Evolutionary conservation across 2,113 vertebrate species (phyloP), one percentile per base, ranked within the genome.

Genomic region (Menidia beryllina): DNA sequence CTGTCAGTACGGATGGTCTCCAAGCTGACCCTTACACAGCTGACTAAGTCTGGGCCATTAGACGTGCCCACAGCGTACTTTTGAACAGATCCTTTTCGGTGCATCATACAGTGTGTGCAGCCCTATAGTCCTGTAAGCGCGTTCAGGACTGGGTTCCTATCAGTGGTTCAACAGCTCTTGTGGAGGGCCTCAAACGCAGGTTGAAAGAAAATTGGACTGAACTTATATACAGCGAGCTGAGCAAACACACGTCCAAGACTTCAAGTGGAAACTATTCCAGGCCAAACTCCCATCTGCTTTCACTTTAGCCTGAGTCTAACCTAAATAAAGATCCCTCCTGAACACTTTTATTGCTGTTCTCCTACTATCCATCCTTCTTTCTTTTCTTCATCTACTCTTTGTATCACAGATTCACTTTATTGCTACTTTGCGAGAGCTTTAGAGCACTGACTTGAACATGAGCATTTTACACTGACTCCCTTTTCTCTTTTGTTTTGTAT

Each of bases 231-330:
- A 62, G 72, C 54, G 65, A 81, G 84, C 76, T 82, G 81, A 73
- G 74, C 79, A 77, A 91, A 86, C 81, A 79, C 70, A 24, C 83
- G 75, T 81, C 71, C 76, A 88, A 91, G 82, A 89, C 89, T 91
- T 94, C 90, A 89, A 92, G 89, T 92, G 93, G 93, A 94, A 94
- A 92, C 73, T 92, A 91, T 91, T 93, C 89, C 83, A 84, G 87
- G 69, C 82, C 81, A 12, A 62, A 82, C 75, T 70, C 69, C 90
- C 93, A 93, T 93, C 93, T 94, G 93, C 90, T 93, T 93, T 92
- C 89, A 93, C 89, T 94, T 93, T 88, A 74, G 86, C 74, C 78
- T 77, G 78, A 86, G 83, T 87, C 89, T 90, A 89, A 93, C 88
- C 91, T 91, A 93, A 92, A 93, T 93, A 93, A 93, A 92, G 89